Evolutionary conservation across 2,113 vertebrate genomes (phyloP).

Genomic region (Plecotus auritus): DNA sequence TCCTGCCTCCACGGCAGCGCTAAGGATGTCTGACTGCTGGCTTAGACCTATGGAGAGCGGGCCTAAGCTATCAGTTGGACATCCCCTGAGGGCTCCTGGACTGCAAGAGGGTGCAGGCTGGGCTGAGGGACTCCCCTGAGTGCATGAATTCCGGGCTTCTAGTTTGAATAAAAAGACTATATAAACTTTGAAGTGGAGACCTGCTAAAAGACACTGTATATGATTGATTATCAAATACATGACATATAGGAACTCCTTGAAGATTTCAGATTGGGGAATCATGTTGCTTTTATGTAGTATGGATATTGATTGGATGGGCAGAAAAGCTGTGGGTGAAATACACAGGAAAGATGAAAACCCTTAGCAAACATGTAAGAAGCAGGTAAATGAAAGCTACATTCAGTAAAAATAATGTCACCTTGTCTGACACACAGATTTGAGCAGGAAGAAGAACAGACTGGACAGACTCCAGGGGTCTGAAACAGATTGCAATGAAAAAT

Average conservation of each 20-base stretch:
- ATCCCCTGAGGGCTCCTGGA: too few relatives aligned
- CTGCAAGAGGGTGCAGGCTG: too few relatives aligned
- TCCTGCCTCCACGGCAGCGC: too few relatives aligned
- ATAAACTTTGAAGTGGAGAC: not conserved
- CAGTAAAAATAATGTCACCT: not conserved
- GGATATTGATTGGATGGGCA: not conserved
- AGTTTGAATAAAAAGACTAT: not conserved
- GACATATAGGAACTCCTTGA: not conserved
- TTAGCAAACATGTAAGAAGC: not conserved
- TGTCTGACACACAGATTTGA: not conserved
- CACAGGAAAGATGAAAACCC: not conserved
- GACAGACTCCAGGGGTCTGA: not conserved
- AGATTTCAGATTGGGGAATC: not conserved
- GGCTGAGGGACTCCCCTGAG: too few relatives aligned
- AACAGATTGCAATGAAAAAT: not conserved
- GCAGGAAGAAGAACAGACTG: not conserved
- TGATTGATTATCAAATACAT: not conserved
- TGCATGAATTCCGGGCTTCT: too few relatives aligned
- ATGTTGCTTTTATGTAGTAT: not conserved
- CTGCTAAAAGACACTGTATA: not conserved
- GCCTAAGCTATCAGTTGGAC: too few relatives aligned
- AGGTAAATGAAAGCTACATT: not conserved
- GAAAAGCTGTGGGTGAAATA: not conserved
- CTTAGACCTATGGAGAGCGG: too few relatives aligned
- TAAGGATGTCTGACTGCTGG: too few relatives aligned